Evolutionary conservation across 53 echinoderm and acorn worm species (phyloP), one percentile per base, ranked within the genome.

Genomic region (Holothuria leucospilota): DNA sequence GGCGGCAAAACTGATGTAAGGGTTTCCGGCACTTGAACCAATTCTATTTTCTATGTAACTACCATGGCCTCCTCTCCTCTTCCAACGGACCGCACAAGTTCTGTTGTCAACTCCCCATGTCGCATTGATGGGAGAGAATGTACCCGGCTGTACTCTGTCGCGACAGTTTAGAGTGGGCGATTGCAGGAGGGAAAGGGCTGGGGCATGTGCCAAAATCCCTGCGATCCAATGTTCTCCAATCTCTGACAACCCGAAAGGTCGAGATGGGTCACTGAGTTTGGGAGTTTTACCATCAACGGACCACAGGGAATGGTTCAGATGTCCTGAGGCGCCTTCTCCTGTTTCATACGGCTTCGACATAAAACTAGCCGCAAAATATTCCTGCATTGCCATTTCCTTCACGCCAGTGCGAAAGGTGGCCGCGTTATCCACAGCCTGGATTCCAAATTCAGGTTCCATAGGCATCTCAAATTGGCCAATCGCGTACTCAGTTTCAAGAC

Each of bases 181-280:
- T 66, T 53, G 29, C 11, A 92, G 64, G 20, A 86, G 70, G 24
- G 68, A 60, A 9, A 94, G 77, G 12, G 91, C 91, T n/a, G 87
- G 87, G 1, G 84, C 81, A 63, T 94, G 94, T 14, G 86, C 87
- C 4, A 94, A 81, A 51, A 92, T 85, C n/a, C 94, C 94, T 6
- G 94, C 94, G 29, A 91, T 73, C 94, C 94, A 94, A 39, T 91
- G 69, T 71, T 91, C 68, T 11, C 67, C 84, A 12, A 88, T 60
- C 71, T 91, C 78, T 0, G 94, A 86, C 59, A 28, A 82, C 40
- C 40, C 40, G 7, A 5, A 40, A 40, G 40, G 40, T 7, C 40
- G 40, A 40, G 40, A 40, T 5, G 40, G 40, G 40, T 40, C 40
- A 40, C 40, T 5, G 7, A 40, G 40, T 40, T 40, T 40, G 40